Base-by-base conservation (phyloP, 2,888 invertebrate species). In the Dryobotodes eremita region DNA sequence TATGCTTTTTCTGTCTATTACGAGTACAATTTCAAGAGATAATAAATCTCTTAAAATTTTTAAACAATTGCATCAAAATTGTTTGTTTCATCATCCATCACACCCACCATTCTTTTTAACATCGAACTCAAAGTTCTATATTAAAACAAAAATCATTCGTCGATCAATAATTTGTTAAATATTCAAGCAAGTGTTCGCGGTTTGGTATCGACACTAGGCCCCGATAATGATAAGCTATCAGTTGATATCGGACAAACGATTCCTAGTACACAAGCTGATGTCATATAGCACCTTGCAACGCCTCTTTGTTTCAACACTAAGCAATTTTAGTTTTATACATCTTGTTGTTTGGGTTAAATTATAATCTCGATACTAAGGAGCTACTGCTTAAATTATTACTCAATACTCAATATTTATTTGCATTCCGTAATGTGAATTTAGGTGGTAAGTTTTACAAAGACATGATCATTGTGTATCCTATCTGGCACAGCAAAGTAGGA, bases 141-240 rank as follows among this genome's bases (percentile, higher is more conserved):
- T 0, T 75, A 26, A 68, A 79, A 78, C 17, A 71, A 78, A 59
- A 66, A 61, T 61, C 0, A 61, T 61, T 82, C 36, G 59, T 75
- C 53, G 23, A 57, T 53, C 26, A 15, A 46, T 81, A 75, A 77
- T 77, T 83, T 73, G 53, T 80, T 78, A 76, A 80, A 71, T 77
- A 70, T 75, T 77, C 50, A 66, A 66, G 65, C 78, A 69, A 78
- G 53, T 71, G 53, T 77, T 73, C 46, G 72, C 59, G 59, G 80
- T 55, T 78, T 42, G 71, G 62, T 86, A 84, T 86, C 87, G 80
- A 80, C n/a, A 71, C 57, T 80, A 80, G 79, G 81, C 85, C 70
- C 80, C 79, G 93, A 93, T 92, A 91, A 46, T 90, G 94, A 93
- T 93, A 93, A 85, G 89, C 73, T 95, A 95, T 94, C 94, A 84